Evolutionary conservation across 2,113 vertebrate species (phyloP).

Genomic region (Anser brachyrhynchus): DNA sequence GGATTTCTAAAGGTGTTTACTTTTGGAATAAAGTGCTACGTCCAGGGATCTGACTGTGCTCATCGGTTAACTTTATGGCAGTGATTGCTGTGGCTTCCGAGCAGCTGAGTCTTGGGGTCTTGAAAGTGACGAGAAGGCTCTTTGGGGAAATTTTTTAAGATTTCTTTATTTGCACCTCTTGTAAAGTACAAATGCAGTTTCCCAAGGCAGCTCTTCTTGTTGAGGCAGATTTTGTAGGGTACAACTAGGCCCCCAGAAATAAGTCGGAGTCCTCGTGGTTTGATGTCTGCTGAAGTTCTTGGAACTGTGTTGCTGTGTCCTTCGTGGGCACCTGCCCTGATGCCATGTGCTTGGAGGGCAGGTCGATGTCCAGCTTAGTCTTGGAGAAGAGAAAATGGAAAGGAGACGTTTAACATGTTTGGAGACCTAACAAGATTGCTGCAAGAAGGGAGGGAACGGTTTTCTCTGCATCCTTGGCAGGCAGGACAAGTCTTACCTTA

Average conservation of each 20-base stretch:
- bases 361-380: background rate
- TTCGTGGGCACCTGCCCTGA: background rate
- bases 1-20: background rate
- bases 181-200: background rate
- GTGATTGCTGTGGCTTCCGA: background rate
- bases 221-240: background rate
- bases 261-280: no score
- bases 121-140: background rate
- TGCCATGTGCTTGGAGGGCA: background rate
- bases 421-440: background rate
- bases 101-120: background rate
- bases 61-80: background rate
- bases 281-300: background rate
- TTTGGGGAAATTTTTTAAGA: background rate
- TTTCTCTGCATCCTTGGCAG: background rate
- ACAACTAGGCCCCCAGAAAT: background rate
- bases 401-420: background rate
- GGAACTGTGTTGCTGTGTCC: background rate
- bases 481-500: background rate
- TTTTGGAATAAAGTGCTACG: background rate
- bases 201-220: background rate
- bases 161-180: background rate
- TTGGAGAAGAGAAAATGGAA: background rate
- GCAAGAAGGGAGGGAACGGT: background rate
- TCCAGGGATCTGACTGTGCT: background rate